Conservation (phyloP, 2,113 vertebrate species). For the Grallaria varia region DNA sequence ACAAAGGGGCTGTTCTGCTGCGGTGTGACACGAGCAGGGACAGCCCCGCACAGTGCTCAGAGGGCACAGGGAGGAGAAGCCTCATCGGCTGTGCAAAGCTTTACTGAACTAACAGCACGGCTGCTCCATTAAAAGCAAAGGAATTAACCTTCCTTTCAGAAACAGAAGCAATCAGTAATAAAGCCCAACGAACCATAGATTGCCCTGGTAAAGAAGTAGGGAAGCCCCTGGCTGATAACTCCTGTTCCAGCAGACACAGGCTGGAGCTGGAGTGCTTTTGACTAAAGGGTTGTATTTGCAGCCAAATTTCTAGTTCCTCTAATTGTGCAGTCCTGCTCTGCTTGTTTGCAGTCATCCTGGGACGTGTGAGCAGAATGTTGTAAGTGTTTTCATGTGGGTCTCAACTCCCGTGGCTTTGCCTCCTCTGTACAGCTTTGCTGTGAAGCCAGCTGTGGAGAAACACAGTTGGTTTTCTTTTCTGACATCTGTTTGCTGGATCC, state of each 20-base stretch:
- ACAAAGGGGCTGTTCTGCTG: not conserved
- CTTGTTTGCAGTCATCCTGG: slow-evolving; percentile 32
- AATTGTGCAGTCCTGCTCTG: slow-evolving; percentile 29
- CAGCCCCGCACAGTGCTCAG: not conserved
- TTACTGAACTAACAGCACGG: not conserved
- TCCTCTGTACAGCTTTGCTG: slow-evolving; percentile 23
- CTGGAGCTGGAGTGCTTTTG: not conserved
- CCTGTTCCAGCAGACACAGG: not conserved
- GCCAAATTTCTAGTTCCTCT: not conserved
- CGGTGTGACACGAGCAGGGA: not conserved
- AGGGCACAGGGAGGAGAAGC: not conserved
- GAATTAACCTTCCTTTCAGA: slow-evolving; percentile 56
- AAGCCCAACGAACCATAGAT: slow-evolving; percentile 7
- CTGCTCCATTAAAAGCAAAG: slow-evolving; percentile 30
- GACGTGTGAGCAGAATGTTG: slow-evolving; percentile 1
- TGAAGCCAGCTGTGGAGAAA: slow-evolving; percentile 58
- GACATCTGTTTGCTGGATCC: slow-evolving; percentile 57
- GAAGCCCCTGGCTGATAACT: not conserved
- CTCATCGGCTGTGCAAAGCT: not conserved
- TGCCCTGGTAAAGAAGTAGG: not conserved
- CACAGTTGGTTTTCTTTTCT: slow-evolving; percentile 53
- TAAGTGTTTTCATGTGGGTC: slow-evolving; percentile 31
- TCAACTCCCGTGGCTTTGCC: slow-evolving; percentile 21
- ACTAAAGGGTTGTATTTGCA: not conserved
- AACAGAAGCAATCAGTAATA: not conserved